Evolutionary conservation across 2,797 vertebrate species (phyloP), one percentile per base, ranked within the genome.

Genomic region (Catostomus latipinnis): DNA sequence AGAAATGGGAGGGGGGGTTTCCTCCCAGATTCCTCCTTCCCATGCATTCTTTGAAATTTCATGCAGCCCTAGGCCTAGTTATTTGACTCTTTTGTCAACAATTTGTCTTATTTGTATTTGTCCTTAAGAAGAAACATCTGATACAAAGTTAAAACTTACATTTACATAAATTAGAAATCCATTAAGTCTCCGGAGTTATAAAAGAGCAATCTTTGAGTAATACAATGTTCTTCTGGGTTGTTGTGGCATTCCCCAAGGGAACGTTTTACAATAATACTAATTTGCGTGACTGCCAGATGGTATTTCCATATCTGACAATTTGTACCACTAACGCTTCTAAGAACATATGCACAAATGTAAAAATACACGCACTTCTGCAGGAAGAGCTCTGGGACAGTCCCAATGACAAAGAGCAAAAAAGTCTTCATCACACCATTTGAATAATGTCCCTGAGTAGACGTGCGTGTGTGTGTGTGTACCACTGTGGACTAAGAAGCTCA

Each of bases 391-490:
- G 52, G 43, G 22, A 54, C 34, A 71, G 6, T 13, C 8, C 34
- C 49, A 43, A 9, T 14, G 7, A 63, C 2, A 57, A 54, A 69
- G 12, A 61, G 9, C 22, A 53, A 18, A 62, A 16, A 9, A 13
- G 66, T 85, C n/a, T 66, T 71, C 74, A 63, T 74, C 70, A 74
- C 48, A 71, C 60, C 58, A 85, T 82, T 74, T 80, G 72, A 66
- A 79, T 78, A 82, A 74, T 18, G 5, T 71, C 74, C 14, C 46
- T 10, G 81, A 75, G 70, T 60, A 74, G 56, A 57, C 70, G 34
- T 76, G 72, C 54, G 79, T 54, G 56, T 56, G 11, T 34, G 34
- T 4, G 4, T 34, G 34, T 34, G 34, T 43, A 65, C 45, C 43
- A 56, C 16, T 52, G 11, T 61, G 22, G 54, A 12, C 70, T 76